phyloP scores from a whole-genome alignment of 92 coral and sea anemone genomes.

The Zoanthus gigantus region DNA sequence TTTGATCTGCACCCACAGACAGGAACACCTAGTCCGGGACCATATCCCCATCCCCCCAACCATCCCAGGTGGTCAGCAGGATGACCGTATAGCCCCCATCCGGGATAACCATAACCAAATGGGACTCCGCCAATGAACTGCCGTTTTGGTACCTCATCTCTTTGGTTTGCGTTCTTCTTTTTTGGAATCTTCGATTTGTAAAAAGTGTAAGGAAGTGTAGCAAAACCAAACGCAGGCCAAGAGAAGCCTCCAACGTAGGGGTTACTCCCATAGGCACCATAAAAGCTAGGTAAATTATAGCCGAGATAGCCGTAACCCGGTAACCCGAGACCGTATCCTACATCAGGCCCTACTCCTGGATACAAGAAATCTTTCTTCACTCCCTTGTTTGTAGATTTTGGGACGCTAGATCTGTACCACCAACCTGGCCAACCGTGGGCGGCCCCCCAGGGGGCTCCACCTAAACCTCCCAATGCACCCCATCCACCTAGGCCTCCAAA shows the following conservation, averaged over 20 bases:
- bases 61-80: conserved; percentile 73
- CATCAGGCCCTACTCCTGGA: conserved; percentile 54
- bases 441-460: conserved; percentile 71
- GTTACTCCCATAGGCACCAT: conserved; percentile 38
- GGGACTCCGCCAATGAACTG: conserved; percentile 66
- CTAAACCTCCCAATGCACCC: conserved; percentile 60
- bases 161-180: conserved; percentile 60
- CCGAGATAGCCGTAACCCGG: conserved; percentile 40
- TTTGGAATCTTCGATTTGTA: conserved; percentile 80
- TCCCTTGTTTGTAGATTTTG: conserved; percentile 34
- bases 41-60: conserved; percentile 62
- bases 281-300: conserved; percentile 35
- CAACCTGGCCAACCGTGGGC: conserved; percentile 89
- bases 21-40: conserved; percentile 55
- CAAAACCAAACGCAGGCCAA: conserved; percentile 26
- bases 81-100: conserved; percentile 86
- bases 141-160: conserved; percentile 74
- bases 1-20: conserved; percentile 60
- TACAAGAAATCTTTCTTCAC: conserved; percentile 37
- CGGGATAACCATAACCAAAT: conserved; percentile 88
- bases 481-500: conserved; percentile 61
- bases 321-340: conserved; percentile 59
- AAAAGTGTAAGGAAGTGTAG: conserved; percentile 39
- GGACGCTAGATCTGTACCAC: conserved; percentile 80
- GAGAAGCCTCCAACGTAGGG: conserved; percentile 18